Evolutionary conservation across 2,113 vertebrate species (phyloP).

Genomic region (Opisthocomus hoazin): DNA sequence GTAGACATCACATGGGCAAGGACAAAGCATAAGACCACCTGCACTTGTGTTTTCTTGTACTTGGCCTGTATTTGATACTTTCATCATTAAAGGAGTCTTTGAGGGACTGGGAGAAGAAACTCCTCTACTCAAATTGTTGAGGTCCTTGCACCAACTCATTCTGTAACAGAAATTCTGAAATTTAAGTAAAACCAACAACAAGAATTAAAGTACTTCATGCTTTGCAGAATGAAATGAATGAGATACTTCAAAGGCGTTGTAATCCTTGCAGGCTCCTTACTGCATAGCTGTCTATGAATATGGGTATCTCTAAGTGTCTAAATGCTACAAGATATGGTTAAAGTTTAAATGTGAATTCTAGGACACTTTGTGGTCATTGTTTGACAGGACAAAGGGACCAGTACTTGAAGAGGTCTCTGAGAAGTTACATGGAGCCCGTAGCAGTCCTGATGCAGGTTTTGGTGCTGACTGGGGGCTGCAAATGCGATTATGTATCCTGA

Average conservation of each 20-base stretch:
- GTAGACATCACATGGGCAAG: neutral
- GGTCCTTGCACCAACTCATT: neutral
- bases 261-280: neutral
- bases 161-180: neutral
- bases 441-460: neutral
- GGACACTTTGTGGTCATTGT: neutral
- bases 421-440: neutral
- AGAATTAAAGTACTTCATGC: neutral
- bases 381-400: neutral
- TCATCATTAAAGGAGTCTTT: neutral
- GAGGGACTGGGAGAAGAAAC: neutral
- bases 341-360: neutral
- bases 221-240: neutral
- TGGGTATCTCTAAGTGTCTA: neutral
- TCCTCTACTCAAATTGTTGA: neutral
- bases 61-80: neutral
- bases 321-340: neutral
- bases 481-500: neutral
- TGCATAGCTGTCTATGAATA: neutral
- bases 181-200: neutral
- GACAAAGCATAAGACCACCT: neutral
- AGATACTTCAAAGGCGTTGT: neutral
- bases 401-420: neutral
- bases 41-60: neutral
- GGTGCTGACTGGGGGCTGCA: neutral